phyloP scores from a whole-genome alignment of 2,797 vertebrate genomes.

The Cephalopachus bancanus region DNA sequence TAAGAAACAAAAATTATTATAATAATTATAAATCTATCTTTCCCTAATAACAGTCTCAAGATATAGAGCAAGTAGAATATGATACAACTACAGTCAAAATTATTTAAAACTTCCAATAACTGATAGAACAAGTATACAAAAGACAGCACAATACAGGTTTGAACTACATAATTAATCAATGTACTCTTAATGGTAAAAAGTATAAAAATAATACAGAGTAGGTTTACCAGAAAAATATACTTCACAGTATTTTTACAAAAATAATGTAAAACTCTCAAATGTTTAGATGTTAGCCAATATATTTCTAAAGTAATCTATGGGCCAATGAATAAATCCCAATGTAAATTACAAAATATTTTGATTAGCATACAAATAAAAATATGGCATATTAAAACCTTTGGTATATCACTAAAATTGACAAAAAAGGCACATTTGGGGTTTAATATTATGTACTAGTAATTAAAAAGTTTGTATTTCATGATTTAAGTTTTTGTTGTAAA shows the following conservation, averaged over 20 bases:
- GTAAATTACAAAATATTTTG: conserved; percentile 16
- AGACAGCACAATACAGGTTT: not conserved
- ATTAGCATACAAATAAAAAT: not conserved
- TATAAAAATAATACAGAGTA: conserved; percentile 6
- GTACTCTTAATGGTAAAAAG: conserved; percentile 11
- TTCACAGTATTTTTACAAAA: not conserved
- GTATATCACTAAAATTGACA: not conserved
- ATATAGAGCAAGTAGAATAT: not conserved
- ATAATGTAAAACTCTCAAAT: conserved; percentile 4
- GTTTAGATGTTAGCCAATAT: not conserved
- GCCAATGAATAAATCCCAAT: not conserved
- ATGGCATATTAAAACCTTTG: not conserved
- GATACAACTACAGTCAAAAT: not conserved
- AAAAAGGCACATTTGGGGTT: not conserved
- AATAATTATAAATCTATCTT: not conserved
- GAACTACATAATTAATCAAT: not conserved
- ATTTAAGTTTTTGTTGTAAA: not conserved
- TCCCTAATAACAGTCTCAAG: not conserved
- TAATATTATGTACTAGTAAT: no score
- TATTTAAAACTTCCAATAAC: not conserved
- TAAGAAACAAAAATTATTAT: not conserved
- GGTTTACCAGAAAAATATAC: not conserved
- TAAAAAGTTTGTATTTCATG: not conserved
- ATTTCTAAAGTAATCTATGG: conserved; percentile 8
- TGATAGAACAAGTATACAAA: not conserved